These are phyloP conservation scores for Marcusenius ussheri DNA, from an alignment of 2,113 vertebrate genomes.

Conservation along the genomic window DNA sequence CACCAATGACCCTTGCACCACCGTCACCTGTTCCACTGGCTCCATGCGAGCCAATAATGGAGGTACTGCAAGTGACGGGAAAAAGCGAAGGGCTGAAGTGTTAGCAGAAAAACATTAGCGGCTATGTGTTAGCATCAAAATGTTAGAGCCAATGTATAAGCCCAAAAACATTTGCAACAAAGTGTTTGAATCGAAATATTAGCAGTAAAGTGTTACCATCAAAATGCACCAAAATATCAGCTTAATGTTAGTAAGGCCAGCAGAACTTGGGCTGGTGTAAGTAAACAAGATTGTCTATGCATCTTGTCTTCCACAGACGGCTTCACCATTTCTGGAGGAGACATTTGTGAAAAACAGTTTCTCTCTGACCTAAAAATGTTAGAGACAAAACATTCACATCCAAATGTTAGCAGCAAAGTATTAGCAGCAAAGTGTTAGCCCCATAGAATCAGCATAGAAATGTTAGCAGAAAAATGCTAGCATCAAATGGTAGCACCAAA, in stretches of 20 bases:
- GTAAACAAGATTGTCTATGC: background rate
- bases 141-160: background rate
- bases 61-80: conserved; percentile 53
- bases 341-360: background rate
- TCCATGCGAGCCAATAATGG: conserved; percentile 62
- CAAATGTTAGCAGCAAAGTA: background rate
- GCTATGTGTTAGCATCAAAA: background rate
- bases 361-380: background rate
- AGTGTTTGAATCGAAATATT: background rate
- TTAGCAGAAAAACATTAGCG: background rate
- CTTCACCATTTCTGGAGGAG: background rate
- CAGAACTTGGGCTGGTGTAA: background rate
- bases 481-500: background rate
- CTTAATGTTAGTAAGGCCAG: background rate
- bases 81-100: background rate
- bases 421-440: background rate
- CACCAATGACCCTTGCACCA: conserved; percentile 66
- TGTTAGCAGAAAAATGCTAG: background rate
- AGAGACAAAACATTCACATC: background rate
- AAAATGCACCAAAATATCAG: background rate
- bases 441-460: background rate
- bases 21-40: conserved; percentile 64
- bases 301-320: background rate
- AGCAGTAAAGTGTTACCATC: background rate
- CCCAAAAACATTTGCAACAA: background rate